Evolutionary conservation across 1,140 invertebrate species (phyloP).

Genomic region (Leptopilina boulardi): DNA sequence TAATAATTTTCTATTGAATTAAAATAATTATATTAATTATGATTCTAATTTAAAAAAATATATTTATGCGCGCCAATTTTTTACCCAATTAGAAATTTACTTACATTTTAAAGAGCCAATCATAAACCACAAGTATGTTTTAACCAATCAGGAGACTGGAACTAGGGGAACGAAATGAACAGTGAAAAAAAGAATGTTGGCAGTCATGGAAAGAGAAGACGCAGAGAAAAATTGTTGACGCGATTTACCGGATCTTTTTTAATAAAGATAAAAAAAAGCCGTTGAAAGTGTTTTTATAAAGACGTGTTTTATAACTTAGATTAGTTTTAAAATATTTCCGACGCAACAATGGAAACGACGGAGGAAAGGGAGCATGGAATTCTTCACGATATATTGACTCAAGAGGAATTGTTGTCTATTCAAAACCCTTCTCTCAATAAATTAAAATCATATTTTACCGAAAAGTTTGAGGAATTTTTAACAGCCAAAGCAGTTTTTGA

Average conservation of each 20-base stretch:
- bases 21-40: no score
- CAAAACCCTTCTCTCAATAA: slow-evolving; percentile 76
- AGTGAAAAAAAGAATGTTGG: neutral
- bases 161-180: neutral
- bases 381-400: slow-evolving; percentile 60
- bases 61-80: no score
- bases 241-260: neutral
- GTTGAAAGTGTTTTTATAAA: neutral
- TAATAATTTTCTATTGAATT: no score
- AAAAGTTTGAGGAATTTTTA: slow-evolving; percentile 82
- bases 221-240: slow-evolving; percentile 15
- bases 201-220: neutral
- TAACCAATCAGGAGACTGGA: neutral
- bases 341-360: slow-evolving; percentile 58
- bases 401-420: slow-evolving; percentile 75
- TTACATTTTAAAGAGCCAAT: no score
- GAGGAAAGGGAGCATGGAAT: slow-evolving; percentile 66
- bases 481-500: slow-evolving; percentile 83
- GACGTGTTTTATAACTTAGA: neutral
- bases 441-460: slow-evolving; percentile 79
- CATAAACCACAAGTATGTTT: neutral
- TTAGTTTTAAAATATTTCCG: neutral
- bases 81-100: no score
- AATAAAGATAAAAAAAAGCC: neutral
- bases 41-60: no score